Evolutionary conservation across 2,797 vertebrate species (phyloP).

Genomic region (Neoniphon sammara): DNA sequence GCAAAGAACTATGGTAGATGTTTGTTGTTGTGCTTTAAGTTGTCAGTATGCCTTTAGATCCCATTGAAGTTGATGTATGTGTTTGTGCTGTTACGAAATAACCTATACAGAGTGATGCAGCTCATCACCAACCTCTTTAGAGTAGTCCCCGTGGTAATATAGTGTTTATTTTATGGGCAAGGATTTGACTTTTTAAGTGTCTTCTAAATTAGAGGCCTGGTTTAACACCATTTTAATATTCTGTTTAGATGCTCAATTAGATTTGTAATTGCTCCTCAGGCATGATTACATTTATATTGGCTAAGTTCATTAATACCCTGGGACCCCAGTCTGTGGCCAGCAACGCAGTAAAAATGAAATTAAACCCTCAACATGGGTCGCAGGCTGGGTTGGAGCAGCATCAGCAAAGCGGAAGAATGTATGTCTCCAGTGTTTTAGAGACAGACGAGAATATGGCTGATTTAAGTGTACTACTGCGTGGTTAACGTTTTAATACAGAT

Average conservation of each 20-base stretch:
- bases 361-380: constrained; percentile 62
- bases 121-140: constrained; percentile 33
- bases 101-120: constrained; percentile 15
- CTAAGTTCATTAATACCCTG: constrained; percentile 80
- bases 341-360: constrained; percentile 80
- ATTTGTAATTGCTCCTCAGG: constrained; percentile 82
- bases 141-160: constrained; percentile 55
- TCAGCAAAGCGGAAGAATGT: constrained; percentile 48
- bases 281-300: constrained; percentile 81
- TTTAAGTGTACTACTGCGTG: constrained; percentile 26
- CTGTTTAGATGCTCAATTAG: constrained; percentile 83
- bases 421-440: constrained; percentile 35
- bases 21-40: constrained; percentile 23
- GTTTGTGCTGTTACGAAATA: constrained; percentile 19
- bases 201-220: constrained; percentile 75
- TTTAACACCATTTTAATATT: constrained; percentile 81
- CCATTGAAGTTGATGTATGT: constrained; percentile 37
- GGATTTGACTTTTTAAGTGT: constrained; percentile 79
- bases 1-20: background rate
- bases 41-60: constrained; percentile 37
- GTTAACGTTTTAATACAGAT: constrained; percentile 45
- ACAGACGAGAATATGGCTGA: constrained; percentile 34
- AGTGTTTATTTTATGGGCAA: constrained; percentile 73
- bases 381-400: constrained; percentile 43
- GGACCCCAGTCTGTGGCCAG: constrained; percentile 73